Conservation (phyloP, 2,888 invertebrate genomes). For the Pseudeuparius sepicola region DNA sequence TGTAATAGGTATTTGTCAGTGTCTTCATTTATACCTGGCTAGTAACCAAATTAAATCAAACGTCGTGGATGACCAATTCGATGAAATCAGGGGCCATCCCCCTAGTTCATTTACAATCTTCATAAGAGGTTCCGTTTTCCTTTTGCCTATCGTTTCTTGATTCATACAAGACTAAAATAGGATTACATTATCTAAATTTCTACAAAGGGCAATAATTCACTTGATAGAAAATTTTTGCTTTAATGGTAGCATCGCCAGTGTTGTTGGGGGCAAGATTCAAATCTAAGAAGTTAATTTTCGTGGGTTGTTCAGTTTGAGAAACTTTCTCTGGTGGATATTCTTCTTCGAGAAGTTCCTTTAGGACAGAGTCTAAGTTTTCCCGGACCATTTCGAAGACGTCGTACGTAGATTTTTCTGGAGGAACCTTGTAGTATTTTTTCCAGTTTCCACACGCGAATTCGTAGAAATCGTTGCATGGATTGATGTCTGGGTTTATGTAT, state of each 20-base stretch:
- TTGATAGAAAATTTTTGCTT: constrained; percentile 79
- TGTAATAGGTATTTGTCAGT: neutral
- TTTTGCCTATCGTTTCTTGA: constrained; percentile 47
- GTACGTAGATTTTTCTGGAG: constrained; percentile 55
- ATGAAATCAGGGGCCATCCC: constrained; percentile 76
- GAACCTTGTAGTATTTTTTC: constrained; percentile 75
- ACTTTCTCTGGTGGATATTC: constrained; percentile 6
- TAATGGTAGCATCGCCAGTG: constrained; percentile 53
- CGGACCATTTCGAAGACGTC: constrained; percentile 35
- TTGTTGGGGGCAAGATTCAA: constrained; percentile 18
- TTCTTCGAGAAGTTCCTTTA: constrained; percentile 53
- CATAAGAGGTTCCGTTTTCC: constrained; percentile 62
- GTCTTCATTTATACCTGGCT: constrained; percentile 42
- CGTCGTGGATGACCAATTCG: constrained; percentile 51
- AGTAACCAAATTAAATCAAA: constrained; percentile 68
- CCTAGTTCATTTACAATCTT: constrained; percentile 62
- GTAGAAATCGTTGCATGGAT: constrained; percentile 79
- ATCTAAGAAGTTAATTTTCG: constrained; percentile 17
- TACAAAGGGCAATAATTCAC: no score
- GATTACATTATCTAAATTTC: no score
- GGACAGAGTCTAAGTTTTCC: constrained; percentile 64
- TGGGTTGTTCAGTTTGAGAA: neutral
- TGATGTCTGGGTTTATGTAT: constrained; percentile 61
- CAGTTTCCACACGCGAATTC: constrained; percentile 82
- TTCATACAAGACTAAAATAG: constrained; percentile 89